phyloP scores from a whole-genome alignment of 2,888 invertebrate genomes.

The Heliconius cydno region DNA sequence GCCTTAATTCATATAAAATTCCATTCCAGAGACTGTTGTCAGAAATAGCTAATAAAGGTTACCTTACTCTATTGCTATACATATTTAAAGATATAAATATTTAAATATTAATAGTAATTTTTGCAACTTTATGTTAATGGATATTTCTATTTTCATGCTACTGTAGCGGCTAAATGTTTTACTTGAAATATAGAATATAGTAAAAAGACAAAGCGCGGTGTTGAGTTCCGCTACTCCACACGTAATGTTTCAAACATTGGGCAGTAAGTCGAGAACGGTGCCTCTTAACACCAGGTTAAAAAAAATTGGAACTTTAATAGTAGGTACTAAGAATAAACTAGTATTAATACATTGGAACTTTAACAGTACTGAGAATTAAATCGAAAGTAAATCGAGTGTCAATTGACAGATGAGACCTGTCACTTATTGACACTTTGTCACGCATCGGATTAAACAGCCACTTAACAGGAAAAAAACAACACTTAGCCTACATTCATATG shows the following conservation, averaged over 20 bases:
- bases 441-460: slow-evolving; percentile 23
- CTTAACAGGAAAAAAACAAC: neutral
- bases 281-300: neutral
- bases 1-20: neutral
- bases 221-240: neutral
- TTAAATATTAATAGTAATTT: too few relatives aligned
- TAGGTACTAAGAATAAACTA: neutral
- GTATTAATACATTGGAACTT: slow-evolving; percentile 12
- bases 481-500: neutral
- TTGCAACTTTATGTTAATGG: too few relatives aligned
- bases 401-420: slow-evolving; percentile 36
- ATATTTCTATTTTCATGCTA: neutral
- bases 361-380: slow-evolving; percentile 16
- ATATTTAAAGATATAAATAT: too few relatives aligned
- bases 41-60: too few relatives aligned
- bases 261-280: neutral
- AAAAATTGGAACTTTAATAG: neutral
- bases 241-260: neutral
- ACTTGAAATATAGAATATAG: neutral
- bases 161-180: neutral
- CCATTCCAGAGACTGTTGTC: neutral
- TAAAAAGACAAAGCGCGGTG: neutral
- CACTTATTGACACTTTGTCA: slow-evolving; percentile 22
- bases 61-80: too few relatives aligned
- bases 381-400: slow-evolving; percentile 22